Evolutionary conservation across 2,113 vertebrate genomes (phyloP).

Genomic region (Lophura nycthemera): DNA sequence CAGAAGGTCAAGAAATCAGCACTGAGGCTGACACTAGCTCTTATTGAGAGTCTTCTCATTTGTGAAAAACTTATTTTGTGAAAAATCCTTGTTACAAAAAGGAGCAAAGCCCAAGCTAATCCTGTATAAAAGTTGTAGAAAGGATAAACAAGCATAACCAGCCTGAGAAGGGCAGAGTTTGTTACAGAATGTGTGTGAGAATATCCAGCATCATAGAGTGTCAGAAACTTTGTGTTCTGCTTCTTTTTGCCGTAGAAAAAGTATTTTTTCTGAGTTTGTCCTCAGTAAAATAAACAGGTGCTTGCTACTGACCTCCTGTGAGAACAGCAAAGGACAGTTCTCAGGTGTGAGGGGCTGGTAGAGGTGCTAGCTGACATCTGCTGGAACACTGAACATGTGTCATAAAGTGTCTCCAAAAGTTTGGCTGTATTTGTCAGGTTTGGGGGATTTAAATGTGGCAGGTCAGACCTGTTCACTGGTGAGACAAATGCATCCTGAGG

Average conservation of each 20-base stretch:
- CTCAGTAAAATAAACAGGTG: neutral
- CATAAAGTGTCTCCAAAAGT: neutral
- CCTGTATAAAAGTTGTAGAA: neutral
- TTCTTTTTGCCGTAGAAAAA: neutral
- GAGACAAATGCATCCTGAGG: neutral
- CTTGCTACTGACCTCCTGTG: neutral
- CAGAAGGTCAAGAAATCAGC: neutral
- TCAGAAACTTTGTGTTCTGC: neutral
- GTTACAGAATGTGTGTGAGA: neutral
- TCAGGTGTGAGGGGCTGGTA: neutral
- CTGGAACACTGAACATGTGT: neutral
- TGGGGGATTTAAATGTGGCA: neutral
- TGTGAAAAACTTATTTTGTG: neutral
- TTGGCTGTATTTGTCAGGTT: neutral
- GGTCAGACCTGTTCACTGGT: neutral
- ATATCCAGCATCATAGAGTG: neutral
- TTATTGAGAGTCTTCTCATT: neutral
- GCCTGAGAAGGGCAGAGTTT: neutral
- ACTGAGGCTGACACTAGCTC: neutral
- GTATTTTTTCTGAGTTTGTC: neutral
- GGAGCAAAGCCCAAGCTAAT: neutral
- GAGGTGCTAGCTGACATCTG: constrained; percentile 1
- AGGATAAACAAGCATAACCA: neutral
- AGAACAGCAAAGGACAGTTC: rapidly evolving
- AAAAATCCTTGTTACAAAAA: neutral